These are phyloP conservation scores for Aeoliscus strigatus DNA, from an alignment of 2,797 vertebrate genomes.

Conservation along the genomic window DNA sequence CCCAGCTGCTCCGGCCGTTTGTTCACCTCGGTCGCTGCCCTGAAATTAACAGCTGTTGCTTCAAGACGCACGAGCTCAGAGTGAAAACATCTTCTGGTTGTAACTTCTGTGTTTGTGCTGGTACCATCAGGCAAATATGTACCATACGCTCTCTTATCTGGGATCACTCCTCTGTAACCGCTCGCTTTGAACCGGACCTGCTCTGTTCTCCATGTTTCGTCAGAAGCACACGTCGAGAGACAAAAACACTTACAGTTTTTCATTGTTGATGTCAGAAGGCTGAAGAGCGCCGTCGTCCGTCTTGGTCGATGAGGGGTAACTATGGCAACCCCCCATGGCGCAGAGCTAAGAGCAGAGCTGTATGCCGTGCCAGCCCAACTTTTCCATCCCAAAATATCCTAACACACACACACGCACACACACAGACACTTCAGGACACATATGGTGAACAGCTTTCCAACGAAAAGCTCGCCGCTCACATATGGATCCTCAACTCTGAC, in stretches of 20 bases:
- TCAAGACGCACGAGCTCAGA: too few species aligned
- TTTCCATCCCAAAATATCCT: slow-evolving; percentile 72
- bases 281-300: slow-evolving; percentile 48
- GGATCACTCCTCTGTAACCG: slow-evolving; percentile 57
- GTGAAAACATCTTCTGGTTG: slow-evolving; percentile 6
- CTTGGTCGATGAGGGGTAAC: slow-evolving; percentile 68
- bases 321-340: slow-evolving; percentile 77
- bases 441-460: slow-evolving; percentile 20
- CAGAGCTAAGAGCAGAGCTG: slow-evolving; percentile 59
- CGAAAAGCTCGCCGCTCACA: slow-evolving; percentile 31
- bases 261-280: slow-evolving; percentile 51
- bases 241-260: slow-evolving; percentile 63
- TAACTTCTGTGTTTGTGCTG: slow-evolving; percentile 48
- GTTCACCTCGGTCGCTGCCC: slow-evolving; percentile 42
- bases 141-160: slow-evolving; percentile 41
- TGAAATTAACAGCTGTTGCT: slow-evolving; percentile 38
- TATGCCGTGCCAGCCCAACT: slow-evolving; percentile 49
- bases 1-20: slow-evolving; percentile 26
- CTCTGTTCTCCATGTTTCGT: background rate
- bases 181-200: background rate
- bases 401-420: slow-evolving; percentile 43
- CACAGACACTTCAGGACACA: slow-evolving; percentile 27
- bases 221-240: background rate
- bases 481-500: slow-evolving; percentile 31
- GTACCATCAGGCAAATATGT: slow-evolving; percentile 71